Evolutionary conservation across 2,797 vertebrate species (phyloP).

Genomic region (Crotalus adamanteus): DNA sequence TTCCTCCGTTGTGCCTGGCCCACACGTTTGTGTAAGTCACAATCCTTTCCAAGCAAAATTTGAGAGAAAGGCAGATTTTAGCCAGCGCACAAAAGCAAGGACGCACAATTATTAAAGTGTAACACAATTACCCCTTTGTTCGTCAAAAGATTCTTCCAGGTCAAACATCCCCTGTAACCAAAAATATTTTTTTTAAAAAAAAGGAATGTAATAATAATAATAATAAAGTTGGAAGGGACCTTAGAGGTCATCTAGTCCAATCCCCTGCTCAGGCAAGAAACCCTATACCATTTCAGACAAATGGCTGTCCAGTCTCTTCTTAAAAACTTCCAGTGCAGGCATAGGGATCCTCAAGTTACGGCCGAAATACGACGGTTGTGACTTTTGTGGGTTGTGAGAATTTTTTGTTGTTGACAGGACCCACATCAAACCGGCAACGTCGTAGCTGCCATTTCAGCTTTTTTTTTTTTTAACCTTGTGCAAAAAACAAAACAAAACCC

Average conservation of each 20-base stretch:
- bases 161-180: not conserved
- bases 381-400: not conserved
- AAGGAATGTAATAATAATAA: not conserved
- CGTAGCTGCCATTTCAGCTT: not conserved
- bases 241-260: no score
- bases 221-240: no score
- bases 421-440: not conserved
- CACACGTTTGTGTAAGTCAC: not conserved
- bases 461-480: not conserved
- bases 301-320: no score
- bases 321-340: no score
- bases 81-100: not conserved
- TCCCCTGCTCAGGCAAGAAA: no score
- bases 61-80: not conserved
- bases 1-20: no score
- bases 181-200: not conserved
- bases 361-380: rapidly evolving
- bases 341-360: not conserved
- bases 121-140: not conserved
- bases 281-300: no score
- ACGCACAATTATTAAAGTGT: not conserved
- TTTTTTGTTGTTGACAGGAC: not conserved
- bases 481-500: no score
- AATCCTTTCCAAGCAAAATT: not conserved
- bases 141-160: not conserved